phyloP scores from a whole-genome alignment of 37 sponge, comb jelly and placozoan species.

The Cliona cf. orientalis region DNA sequence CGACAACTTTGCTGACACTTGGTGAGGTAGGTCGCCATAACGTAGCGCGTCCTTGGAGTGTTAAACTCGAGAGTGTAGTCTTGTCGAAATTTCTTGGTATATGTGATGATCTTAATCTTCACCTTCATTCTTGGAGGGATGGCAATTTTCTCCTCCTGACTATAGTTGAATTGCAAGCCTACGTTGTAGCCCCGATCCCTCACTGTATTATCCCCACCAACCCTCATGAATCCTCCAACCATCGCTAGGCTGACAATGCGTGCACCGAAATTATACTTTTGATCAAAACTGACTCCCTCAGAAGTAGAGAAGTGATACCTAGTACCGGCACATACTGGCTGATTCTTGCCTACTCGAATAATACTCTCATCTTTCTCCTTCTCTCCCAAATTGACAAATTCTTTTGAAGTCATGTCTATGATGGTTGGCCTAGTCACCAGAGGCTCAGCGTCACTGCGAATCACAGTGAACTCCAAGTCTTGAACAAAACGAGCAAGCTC shows the following conservation, averaged over 20 bases:
- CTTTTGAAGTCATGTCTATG: neutral
- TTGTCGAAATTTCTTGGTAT: too few species aligned
- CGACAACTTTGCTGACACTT: too few species aligned
- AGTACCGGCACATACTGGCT: neutral
- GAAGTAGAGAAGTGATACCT: neutral
- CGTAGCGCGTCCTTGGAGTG: too few species aligned
- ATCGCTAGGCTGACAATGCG: neutral
- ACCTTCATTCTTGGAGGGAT: too few species aligned
- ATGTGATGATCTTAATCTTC: too few species aligned
- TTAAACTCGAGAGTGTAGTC: too few species aligned
- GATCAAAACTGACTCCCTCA: neutral
- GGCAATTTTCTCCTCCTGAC: too few species aligned
- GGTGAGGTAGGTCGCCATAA: too few species aligned
- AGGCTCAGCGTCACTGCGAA: neutral
- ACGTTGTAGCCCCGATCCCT: neutral
- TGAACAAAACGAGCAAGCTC: neutral
- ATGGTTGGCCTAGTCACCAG: neutral
- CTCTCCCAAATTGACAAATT: neutral
- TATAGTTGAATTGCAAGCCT: too few species aligned
- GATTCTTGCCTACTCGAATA: neutral
- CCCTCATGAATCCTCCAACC: neutral
- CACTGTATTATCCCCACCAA: too few species aligned
- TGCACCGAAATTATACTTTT: neutral
- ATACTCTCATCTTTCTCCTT: neutral
- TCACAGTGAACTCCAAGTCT: neutral